Evolutionary conservation across 2,113 vertebrate species (phyloP).

Genomic region (Anolis carolinensis): DNA sequence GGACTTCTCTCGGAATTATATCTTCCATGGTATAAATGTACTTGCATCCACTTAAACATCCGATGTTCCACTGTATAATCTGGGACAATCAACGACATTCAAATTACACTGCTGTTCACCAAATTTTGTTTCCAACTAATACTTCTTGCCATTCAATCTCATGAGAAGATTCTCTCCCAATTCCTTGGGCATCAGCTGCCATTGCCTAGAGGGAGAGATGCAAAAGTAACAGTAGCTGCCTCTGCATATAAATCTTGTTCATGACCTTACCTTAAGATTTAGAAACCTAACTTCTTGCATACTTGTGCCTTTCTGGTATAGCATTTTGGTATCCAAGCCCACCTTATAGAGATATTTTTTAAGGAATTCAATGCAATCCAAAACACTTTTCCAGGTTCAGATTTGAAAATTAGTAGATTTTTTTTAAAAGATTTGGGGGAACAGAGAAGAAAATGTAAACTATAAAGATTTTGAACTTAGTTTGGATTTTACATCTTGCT

Average conservation of each 20-base stretch:
- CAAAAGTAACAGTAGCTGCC: neutral
- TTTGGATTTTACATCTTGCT: slow-evolving; percentile 19
- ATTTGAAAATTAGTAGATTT: neutral
- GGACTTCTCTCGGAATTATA: neutral
- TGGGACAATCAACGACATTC: neutral
- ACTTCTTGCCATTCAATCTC: neutral
- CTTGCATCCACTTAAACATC: neutral
- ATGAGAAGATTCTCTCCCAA: neutral
- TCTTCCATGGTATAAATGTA: neutral
- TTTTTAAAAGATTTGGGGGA: neutral
- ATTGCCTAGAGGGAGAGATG: neutral
- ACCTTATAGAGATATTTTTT: neutral
- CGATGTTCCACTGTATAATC: neutral
- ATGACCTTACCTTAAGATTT: neutral
- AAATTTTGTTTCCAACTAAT: neutral
- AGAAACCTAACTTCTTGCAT: neutral
- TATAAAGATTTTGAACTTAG: slow-evolving; percentile 1
- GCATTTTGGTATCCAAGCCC: neutral
- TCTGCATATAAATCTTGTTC: neutral
- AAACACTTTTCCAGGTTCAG: neutral
- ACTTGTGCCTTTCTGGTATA: neutral
- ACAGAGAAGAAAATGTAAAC: neutral
- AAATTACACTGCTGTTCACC: neutral
- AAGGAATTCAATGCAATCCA: neutral
- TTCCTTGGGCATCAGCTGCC: slow-evolving; percentile 11